Conservation (phyloP, 2,888 invertebrate genomes). For the Pristionchus japonicus region DNA sequence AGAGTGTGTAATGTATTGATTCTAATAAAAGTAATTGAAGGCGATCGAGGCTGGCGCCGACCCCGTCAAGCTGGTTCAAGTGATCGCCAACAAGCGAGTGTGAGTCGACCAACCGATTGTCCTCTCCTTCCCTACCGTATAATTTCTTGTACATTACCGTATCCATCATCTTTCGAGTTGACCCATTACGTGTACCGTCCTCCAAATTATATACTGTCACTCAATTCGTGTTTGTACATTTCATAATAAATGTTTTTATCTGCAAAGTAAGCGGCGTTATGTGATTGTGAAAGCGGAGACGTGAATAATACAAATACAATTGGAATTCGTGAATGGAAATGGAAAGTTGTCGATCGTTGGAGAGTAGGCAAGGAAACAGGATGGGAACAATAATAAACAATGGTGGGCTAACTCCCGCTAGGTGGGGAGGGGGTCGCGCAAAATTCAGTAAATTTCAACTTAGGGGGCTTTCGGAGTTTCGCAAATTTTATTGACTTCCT, state of each 20-base stretch:
- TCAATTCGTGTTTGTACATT: background rate
- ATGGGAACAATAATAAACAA: background rate
- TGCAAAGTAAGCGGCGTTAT: background rate
- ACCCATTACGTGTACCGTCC: conserved; percentile 2
- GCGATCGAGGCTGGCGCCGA: conserved; percentile 40
- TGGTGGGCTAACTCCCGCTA: too few relatives aligned
- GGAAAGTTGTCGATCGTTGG: conserved; percentile 25
- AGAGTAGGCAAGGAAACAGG: background rate
- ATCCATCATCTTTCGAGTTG: background rate
- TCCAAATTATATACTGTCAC: background rate
- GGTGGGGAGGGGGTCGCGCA: too few relatives aligned
- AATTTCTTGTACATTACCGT: background rate
- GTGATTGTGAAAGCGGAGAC: background rate
- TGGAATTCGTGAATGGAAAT: conserved; percentile 4
- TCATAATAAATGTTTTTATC: background rate
- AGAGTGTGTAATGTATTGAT: too few relatives aligned
- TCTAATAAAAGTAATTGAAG: too few relatives aligned
- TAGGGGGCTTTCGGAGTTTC: too few relatives aligned
- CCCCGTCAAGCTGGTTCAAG: background rate
- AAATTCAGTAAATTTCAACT: too few relatives aligned
- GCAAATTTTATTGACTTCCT: too few relatives aligned
- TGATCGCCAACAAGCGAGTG: background rate
- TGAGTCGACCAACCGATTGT: background rate
- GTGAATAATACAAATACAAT: background rate
- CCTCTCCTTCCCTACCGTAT: background rate